Conservation (phyloP, 2,113 vertebrate genomes). For the Passer domesticus region DNA sequence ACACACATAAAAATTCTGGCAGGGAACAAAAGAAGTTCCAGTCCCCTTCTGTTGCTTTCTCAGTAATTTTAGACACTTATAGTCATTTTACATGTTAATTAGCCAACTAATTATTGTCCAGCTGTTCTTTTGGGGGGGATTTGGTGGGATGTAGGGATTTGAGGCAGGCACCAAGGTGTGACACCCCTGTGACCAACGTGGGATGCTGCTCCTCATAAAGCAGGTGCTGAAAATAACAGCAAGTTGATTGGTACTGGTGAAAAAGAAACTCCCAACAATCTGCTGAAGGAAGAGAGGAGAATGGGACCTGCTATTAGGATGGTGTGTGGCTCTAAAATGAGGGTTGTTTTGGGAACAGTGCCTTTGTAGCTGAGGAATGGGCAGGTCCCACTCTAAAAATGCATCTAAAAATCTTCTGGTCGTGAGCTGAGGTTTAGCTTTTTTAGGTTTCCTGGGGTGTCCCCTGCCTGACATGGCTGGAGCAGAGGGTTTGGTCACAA, state of each 20-base stretch:
- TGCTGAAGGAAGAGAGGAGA: background rate
- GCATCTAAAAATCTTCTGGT: background rate
- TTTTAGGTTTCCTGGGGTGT: background rate
- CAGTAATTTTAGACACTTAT: background rate
- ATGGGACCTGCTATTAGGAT: background rate
- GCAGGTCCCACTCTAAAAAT: background rate
- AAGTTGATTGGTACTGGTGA: background rate
- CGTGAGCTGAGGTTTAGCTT: accelerated
- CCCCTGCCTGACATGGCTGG: background rate
- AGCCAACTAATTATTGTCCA: background rate
- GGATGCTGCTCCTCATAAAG: background rate
- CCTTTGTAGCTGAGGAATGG: background rate
- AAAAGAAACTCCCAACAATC: background rate
- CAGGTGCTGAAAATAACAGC: background rate
- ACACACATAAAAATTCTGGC: background rate
- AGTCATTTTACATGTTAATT: background rate
- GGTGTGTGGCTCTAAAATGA: background rate
- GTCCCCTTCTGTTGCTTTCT: background rate
- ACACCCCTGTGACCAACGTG: accelerated
- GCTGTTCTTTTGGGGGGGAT: background rate
- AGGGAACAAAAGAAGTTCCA: background rate
- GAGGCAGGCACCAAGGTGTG: background rate
- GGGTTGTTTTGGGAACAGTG: background rate
- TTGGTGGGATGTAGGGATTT: background rate
- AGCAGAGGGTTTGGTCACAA: background rate